These are phyloP conservation scores for Eudyptes chrysolophus DNA, from an alignment of 2,113 vertebrate genomes.

Conservation along the genomic window DNA sequence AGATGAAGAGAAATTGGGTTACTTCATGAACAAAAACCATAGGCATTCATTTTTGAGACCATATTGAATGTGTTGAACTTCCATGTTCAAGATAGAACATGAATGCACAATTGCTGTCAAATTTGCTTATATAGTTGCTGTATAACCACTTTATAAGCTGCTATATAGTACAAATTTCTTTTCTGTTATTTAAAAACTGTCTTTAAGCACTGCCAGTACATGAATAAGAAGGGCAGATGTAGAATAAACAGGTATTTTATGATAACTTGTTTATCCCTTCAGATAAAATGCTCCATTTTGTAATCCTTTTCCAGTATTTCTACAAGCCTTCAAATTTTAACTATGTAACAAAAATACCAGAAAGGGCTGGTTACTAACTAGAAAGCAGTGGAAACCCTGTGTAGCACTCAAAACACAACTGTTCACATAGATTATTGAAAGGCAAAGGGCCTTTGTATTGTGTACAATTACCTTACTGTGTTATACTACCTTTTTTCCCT, in stretches of 20 bases:
- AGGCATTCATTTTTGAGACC: neutral
- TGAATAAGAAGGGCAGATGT: neutral
- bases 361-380: neutral
- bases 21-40: neutral
- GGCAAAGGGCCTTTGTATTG: neutral
- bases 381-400: neutral
- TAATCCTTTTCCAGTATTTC: neutral
- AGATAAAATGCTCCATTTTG: neutral
- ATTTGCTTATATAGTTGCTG: neutral
- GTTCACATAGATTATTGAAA: neutral
- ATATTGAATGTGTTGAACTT: neutral
- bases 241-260: neutral
- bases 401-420: neutral
- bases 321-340: neutral
- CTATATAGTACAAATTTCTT: neutral
- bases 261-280: neutral
- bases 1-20: neutral
- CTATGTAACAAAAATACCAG: neutral
- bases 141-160: neutral
- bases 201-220: neutral
- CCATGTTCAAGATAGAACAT: neutral
- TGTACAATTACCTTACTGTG: neutral
- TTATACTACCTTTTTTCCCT: neutral
- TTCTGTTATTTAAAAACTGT: neutral
- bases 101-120: neutral